These are phyloP conservation scores for Cotesia typhae DNA, from an alignment of 1,140 invertebrate species.

Conservation along the genomic window DNA sequence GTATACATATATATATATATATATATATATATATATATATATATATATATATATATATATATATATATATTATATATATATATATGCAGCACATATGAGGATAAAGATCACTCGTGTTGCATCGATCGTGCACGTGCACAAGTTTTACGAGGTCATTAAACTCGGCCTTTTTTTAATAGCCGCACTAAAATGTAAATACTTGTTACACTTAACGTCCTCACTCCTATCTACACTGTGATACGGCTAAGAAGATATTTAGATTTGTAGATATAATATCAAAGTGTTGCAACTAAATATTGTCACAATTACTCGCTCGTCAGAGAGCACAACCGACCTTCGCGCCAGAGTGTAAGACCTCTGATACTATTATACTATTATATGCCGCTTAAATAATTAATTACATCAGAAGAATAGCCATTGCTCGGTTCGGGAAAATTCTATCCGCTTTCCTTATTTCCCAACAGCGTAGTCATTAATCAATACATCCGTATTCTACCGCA, in stretches of 20 bases:
- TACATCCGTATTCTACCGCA: too few relatives aligned
- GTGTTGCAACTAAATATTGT: constrained; percentile 1
- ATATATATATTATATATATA: too few relatives aligned
- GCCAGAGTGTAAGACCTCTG: constrained; percentile 2
- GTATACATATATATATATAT: too few relatives aligned
- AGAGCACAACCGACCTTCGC: constrained; percentile 1
- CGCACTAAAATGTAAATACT: too few relatives aligned
- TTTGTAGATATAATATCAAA: neutral
- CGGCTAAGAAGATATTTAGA: too few relatives aligned
- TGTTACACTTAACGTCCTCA: too few relatives aligned
- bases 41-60: too few relatives aligned
- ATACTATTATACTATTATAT: neutral
- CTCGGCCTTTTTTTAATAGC: neutral
- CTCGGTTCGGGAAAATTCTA: neutral
- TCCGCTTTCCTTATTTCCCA: too few relatives aligned
- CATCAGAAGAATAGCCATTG: neutral
- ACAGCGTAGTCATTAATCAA: too few relatives aligned
- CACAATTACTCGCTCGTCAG: neutral
- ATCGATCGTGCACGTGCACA: constrained; percentile 15
- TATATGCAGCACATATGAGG: neutral
- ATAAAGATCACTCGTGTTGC: constrained; percentile 14
- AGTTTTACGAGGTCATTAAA: constrained; percentile 13
- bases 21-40: too few relatives aligned
- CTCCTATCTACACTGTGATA: too few relatives aligned
- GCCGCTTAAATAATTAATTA: neutral